Conservation (phyloP, 2,888 invertebrate species). For the Pterobdella sp. region DNA sequence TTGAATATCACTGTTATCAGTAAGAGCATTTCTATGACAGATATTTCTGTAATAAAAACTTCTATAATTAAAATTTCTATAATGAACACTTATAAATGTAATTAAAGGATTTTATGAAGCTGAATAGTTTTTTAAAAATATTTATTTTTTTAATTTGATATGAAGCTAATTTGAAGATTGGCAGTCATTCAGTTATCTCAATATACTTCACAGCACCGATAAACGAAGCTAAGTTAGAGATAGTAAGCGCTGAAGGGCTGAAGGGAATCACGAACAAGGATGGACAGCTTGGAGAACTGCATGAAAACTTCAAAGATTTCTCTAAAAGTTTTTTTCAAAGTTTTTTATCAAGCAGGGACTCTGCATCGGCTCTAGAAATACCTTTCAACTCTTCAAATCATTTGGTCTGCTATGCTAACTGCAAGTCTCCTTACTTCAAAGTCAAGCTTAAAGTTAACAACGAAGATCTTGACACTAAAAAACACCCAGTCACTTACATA, state of each 20-base stretch:
- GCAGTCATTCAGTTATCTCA: no score
- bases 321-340: background rate
- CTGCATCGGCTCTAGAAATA: background rate
- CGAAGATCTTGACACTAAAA: background rate
- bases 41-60: no score
- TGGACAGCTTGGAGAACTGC: background rate
- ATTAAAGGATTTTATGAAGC: no score
- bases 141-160: no score
- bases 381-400: background rate
- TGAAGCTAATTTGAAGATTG: no score
- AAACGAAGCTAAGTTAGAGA: background rate
- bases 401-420: slow-evolving; percentile 9
- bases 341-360: background rate
- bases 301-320: background rate
- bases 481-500: background rate
- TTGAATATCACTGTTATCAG: no score
- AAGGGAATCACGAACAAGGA: background rate
- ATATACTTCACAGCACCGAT: background rate
- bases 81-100: no score
- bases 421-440: background rate
- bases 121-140: no score
- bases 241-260: background rate
- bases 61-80: no score
- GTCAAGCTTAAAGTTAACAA: background rate
- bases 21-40: no score